Conservation (phyloP, 2,797 vertebrate species). For the Eidolon dupreanum region DNA sequence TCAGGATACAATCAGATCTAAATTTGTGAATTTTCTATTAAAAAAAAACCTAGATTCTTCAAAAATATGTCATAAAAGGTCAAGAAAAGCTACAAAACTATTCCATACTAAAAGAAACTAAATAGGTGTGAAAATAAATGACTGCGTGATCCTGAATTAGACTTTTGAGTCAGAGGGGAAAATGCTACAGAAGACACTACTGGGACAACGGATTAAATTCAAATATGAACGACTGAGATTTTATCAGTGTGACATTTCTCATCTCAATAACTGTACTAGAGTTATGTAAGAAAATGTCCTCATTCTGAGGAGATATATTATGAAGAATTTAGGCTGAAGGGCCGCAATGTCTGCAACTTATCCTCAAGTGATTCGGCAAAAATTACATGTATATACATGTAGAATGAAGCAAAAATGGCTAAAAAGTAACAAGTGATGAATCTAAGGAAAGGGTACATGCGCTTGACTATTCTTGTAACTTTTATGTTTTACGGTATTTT, state of each 20-base stretch:
- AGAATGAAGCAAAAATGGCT: background rate
- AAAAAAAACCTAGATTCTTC: conserved; percentile 31
- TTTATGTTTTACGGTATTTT: conserved; percentile 28
- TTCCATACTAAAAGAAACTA: conserved; percentile 31
- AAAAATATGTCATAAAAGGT: background rate
- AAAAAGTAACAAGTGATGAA: background rate
- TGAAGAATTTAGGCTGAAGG: conserved; percentile 8
- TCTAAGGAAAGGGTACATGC: background rate
- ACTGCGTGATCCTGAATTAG: background rate
- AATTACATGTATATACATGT: background rate
- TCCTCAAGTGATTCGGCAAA: conserved; percentile 17
- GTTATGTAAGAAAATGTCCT: conserved; percentile 29
- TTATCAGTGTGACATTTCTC: background rate
- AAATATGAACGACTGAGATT: background rate
- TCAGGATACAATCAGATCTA: background rate
- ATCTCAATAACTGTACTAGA: background rate
- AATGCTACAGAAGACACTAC: background rate
- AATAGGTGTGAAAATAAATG: background rate
- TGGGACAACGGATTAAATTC: background rate
- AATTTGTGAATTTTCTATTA: background rate
- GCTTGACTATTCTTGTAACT: background rate
- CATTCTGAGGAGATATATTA: background rate
- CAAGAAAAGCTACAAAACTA: background rate
- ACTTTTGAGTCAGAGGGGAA: background rate
- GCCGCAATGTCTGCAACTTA: background rate